Conservation (phyloP, 2,797 vertebrate species). For the Otolemur crassicaudatus region DNA sequence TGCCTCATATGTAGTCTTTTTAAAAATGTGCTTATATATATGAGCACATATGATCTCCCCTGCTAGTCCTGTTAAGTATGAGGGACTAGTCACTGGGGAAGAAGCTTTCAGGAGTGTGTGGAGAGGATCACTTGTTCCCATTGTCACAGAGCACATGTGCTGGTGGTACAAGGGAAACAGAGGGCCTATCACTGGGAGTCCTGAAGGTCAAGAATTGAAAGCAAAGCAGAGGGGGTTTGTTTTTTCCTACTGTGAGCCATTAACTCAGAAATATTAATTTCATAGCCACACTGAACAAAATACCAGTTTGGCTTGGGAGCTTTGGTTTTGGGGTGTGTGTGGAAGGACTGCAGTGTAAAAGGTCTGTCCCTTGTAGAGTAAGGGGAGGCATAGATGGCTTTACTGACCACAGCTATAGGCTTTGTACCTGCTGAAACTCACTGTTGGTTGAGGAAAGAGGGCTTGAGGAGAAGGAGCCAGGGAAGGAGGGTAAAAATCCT, state of each 20-base stretch:
- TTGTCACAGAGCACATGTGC: fast-evolving
- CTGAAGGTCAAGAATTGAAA: neutral
- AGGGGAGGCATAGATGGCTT: neutral
- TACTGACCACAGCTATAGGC: fast-evolving
- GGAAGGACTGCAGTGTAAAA: too few species aligned
- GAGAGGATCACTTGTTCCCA: fast-evolving
- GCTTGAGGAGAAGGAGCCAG: neutral
- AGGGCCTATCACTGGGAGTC: fast-evolving
- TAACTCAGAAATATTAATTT: neutral
- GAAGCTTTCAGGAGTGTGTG: too few species aligned
- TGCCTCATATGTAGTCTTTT: too few species aligned
- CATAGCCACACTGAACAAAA: neutral
- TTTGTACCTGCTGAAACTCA: neutral
- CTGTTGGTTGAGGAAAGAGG: neutral
- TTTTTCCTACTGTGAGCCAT: neutral
- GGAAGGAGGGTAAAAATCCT: neutral
- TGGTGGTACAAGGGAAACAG: too few species aligned
- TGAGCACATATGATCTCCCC: too few species aligned
- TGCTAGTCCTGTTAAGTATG: neutral
- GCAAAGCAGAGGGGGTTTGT: neutral
- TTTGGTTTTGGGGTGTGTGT: fast-evolving
- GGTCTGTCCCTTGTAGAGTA: neutral
- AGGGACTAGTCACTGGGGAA: neutral
- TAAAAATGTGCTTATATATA: neutral
- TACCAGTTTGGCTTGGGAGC: neutral